Evolutionary conservation across 2,888 invertebrate genomes (phyloP), one percentile per base, ranked within the genome.

Genomic region (Lepas anatifera): DNA sequence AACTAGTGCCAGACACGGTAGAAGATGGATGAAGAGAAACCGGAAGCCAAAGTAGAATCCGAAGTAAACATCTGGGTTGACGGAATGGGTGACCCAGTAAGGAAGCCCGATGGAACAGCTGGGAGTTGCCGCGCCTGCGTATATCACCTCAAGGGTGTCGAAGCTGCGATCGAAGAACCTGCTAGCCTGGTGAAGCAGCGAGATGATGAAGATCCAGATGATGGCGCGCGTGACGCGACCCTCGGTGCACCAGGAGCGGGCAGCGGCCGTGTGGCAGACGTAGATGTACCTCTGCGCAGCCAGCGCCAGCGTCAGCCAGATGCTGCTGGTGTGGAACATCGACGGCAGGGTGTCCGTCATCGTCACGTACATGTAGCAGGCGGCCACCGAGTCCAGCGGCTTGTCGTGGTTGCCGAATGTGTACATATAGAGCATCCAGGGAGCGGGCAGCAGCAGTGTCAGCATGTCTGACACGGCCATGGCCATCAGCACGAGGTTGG

Each of bases 401-500:
- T 91, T 90, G 80, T 88, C 87, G 78, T 92, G 91, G 80, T 92
- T 89, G 37, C 91, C 91, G 75, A 93, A 87, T 1, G 93, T 91
- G 82, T 92, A 94, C 88, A 93, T 91, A 79, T 94, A 92, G 80
- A 95, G 87, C 67, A 94, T 87, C 87, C 92, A 93, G 0, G 94
- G 94, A 0, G 93, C 89, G 0, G 94, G 93, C 77, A 93, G 89
- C 69, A 93, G 84, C 77, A 94, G 88, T 0, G 95, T 96, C 79
- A 95, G 87, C 87, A 95, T 90, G 81, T 96, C 96, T 75, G 93
- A 92, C 7, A 96, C 84, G 0, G 96, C 95, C 94, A 96, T 96
- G 25, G 90, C 91, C 86, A 93, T 89, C 3, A 95, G 85, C 1
- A 95, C 90, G 22, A 89, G 86, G 81, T 95, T 95, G 8, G 95